Base-by-base conservation (phyloP, 2,113 vertebrate species). In the Condylura cristata region DNA sequence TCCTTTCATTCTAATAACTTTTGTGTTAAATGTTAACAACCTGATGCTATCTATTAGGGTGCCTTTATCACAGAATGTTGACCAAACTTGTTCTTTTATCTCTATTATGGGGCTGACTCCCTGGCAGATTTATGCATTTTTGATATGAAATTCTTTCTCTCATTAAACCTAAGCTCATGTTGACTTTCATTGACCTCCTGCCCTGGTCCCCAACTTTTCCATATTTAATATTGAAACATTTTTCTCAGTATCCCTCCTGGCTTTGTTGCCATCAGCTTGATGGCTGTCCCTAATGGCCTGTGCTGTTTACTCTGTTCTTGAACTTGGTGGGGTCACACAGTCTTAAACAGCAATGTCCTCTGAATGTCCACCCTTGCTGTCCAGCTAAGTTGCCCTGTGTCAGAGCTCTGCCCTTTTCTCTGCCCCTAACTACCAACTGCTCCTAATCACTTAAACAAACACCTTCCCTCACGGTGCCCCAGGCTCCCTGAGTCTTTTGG, bases 361-460 rank as follows among this genome's bases (percentile, higher is more conserved):
- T 97, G 97, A 98, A 99, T 98, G 98, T 98, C 98, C 98, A 99
- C 98, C 98, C 97, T 98, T 92, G 97, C 93, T 96, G 97, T 98
- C 97, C 98, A 51, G 96, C 93, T 90, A 96, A 98, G 98, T 98
- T 97, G 98, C 98, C 99, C 96, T 98, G 98, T 99, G 98, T 98
- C 98, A 98, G 98, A 98, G 98, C 81, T 71, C 93, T 98, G 98
- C 98, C 98, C 98, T 98, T 94, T 97, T 90, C 98, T 98, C 98
- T 92, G 96, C 91, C 96, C 98, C 98, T 98, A 98, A 99, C 98
- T 99, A 98, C 99, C 99, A 98, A 99, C 98, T 98, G 93, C 89
- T 98, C 98, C 99, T 99, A 99, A 99, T 99, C 98, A 98, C 99
- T 99, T 99, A 99, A 99, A 99, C 99, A 99, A 99, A 99, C 99